Base-by-base conservation (phyloP, 2,113 vertebrate genomes). In the Ahaetulla prasina region DNA sequence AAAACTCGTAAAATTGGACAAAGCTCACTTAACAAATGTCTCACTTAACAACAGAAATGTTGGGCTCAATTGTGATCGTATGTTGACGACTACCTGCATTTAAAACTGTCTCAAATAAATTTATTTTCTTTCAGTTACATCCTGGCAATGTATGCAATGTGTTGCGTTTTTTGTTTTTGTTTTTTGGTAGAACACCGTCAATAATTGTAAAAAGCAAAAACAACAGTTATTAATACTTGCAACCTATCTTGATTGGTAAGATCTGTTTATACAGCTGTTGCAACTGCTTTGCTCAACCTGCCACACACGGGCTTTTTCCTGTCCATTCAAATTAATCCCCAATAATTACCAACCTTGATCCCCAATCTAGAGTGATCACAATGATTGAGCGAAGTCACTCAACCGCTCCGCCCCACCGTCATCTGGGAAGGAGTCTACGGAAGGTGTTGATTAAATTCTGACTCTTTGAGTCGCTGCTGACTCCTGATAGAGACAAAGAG, bases 281-380 rank as follows among this genome's bases (percentile, higher is more conserved):
- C 96, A 97, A 97, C 97, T 97, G 97, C 96, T 97, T 98, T 97
- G 97, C 98, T 98, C 97, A 98, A 98, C 96, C 97, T 97, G 97
- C 98, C 97, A 98, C 98, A 98, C 98, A 98, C 98, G 98, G 97
- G 47, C 47, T 97, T 98, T 97, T 97, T 55, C 97, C 97, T 98
- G 98, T 98, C 98, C 98, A 98, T 98, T 98, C 98, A 98, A 98
- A 99, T 98, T 98, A 99, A 98, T 98, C 97, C 96, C 96, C 96
- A 96, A 98, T 99, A 99, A 99, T 99, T 99, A 98, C 97, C 98
- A 97, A 96, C 97, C 97, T 98, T 98, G 98, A 98, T 98, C 98
- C 98, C 98, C 98, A 97, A 97, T 97, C 97, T 97, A 97, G 97
- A 97, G 96, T 97, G 97, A 98, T 98, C 98, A 98, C 98, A 98